phyloP scores from a whole-genome alignment of 1,140 invertebrate genomes.

The Neodiprion fabricii region DNA sequence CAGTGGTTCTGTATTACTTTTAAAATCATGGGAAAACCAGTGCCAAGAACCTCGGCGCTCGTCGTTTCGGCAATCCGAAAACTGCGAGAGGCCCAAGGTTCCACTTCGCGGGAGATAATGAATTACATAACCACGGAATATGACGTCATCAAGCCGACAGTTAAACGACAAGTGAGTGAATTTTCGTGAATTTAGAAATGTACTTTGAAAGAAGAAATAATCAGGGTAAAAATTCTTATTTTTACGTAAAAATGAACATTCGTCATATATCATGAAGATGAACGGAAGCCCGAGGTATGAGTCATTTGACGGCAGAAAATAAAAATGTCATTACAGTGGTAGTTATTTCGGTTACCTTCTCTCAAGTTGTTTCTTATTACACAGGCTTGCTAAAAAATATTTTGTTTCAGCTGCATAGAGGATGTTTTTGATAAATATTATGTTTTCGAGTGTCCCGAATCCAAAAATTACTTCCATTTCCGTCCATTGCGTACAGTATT shows the following conservation, averaged over 20 bases:
- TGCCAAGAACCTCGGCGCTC: conserved; percentile 46
- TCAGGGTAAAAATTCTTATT: neutral
- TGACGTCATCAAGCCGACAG: conserved; percentile 32
- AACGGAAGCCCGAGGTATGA: too few species aligned
- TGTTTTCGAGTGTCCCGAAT: too few species aligned
- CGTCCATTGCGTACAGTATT: too few species aligned
- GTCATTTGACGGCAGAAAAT: too few species aligned
- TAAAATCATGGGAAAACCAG: conserved; percentile 34
- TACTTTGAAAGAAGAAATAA: neutral
- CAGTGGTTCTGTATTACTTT: too few species aligned
- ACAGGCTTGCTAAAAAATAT: too few species aligned
- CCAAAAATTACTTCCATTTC: too few species aligned
- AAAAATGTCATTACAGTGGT: too few species aligned
- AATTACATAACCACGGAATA: conserved; percentile 51
- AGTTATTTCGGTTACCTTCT: too few species aligned
- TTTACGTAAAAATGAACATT: conserved; percentile 6
- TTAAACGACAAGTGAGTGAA: conserved; percentile 46
- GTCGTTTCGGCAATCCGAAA: conserved; percentile 50
- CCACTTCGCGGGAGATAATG: conserved; percentile 53
- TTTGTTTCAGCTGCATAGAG: too few species aligned
- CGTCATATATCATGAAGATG: conserved; percentile 18
- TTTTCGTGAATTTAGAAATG: conserved; percentile 14
- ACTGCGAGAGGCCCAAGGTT: conserved; percentile 49
- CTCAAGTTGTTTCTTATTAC: too few species aligned
- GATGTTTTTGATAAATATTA: too few species aligned